Evolutionary conservation across 2,113 vertebrate genomes (phyloP).

Genomic region (Eulemur rufifrons): DNA sequence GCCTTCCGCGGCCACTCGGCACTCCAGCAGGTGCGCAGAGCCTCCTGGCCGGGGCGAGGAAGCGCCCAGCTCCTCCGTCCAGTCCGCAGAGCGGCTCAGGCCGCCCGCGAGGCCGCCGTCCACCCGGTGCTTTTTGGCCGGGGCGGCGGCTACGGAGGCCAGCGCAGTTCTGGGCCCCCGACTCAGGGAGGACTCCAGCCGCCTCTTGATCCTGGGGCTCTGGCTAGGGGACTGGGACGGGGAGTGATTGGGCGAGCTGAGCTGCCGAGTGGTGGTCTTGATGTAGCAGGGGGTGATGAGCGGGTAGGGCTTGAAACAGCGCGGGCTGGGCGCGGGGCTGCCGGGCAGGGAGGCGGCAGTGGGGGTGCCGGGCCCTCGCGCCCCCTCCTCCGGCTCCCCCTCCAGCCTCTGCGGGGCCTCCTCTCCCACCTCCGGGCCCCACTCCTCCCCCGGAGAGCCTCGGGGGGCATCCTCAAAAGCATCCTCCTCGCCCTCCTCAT

Average conservation of each 20-base stretch:
- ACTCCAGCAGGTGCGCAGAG: slow-evolving; percentile 86
- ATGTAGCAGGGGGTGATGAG: slow-evolving; percentile 93
- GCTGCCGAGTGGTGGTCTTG: slow-evolving; percentile 96
- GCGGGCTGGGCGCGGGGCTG: slow-evolving; percentile 84
- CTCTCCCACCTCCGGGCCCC: slow-evolving; percentile 12
- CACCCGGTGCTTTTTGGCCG: slow-evolving; percentile 84
- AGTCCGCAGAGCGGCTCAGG: slow-evolving; percentile 94
- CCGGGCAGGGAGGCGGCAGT: slow-evolving; percentile 63
- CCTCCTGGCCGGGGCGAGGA: slow-evolving; percentile 75
- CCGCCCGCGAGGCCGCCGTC: slow-evolving; percentile 82
- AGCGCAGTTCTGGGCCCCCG: not conserved
- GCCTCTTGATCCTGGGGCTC: slow-evolving; percentile 88
- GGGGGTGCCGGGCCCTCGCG: not conserved
- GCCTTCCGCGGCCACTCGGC: slow-evolving; percentile 76
- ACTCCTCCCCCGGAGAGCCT: slow-evolving; percentile 62
- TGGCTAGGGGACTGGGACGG: slow-evolving; percentile 91
- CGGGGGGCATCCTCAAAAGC: slow-evolving; percentile 72
- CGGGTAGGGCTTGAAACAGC: slow-evolving; percentile 91
- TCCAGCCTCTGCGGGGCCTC: not conserved
- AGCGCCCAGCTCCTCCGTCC: slow-evolving; percentile 88
- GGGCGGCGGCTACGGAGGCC: not conserved
- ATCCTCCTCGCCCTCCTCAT: slow-evolving; percentile 74
- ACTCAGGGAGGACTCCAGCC: slow-evolving; percentile 75
- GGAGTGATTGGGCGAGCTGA: slow-evolving; percentile 93
- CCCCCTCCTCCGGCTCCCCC: not conserved